phyloP scores from a whole-genome alignment of 2,113 vertebrate species.

The Malurus melanocephalus region DNA sequence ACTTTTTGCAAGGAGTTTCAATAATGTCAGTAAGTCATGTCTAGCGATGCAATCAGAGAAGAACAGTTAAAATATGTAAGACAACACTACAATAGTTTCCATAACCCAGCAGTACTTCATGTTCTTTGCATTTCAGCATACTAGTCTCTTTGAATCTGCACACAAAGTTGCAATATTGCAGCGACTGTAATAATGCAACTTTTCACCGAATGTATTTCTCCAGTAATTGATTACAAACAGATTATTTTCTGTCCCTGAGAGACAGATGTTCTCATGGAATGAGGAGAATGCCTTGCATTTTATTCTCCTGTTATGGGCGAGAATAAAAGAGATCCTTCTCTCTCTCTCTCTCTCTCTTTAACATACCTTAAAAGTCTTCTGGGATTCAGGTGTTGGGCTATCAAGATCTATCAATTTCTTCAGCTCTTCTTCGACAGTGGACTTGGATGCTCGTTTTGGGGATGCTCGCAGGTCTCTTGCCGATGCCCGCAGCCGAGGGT shows the following conservation, averaged over 20 bases:
- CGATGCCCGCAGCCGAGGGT: conserved; percentile 82
- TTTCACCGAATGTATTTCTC: not conserved
- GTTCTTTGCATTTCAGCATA: not conserved
- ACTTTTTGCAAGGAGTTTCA: not conserved
- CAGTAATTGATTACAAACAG: not conserved
- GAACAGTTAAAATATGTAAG: not conserved
- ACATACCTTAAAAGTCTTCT: conserved; percentile 88
- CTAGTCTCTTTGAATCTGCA: not conserved
- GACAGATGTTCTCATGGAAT: no score
- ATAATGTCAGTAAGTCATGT: not conserved
- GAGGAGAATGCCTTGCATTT: not conserved
- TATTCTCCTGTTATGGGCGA: not conserved
- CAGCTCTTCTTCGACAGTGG: conserved; percentile 91
- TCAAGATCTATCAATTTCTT: conserved; percentile 88
- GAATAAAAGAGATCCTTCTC: not conserved
- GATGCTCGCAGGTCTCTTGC: conserved; percentile 88
- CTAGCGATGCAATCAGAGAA: not conserved
- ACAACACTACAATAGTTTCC: not conserved
- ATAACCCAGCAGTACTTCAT: not conserved
- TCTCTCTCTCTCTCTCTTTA: not conserved
- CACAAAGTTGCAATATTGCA: not conserved
- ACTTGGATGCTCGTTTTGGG: conserved; percentile 85
- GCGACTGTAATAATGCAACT: not conserved
- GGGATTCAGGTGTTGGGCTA: conserved; percentile 79
- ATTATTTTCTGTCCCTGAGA: not conserved